Base-by-base conservation (phyloP, 2,888 invertebrate genomes). In the Drosophila hamatofila region DNA sequence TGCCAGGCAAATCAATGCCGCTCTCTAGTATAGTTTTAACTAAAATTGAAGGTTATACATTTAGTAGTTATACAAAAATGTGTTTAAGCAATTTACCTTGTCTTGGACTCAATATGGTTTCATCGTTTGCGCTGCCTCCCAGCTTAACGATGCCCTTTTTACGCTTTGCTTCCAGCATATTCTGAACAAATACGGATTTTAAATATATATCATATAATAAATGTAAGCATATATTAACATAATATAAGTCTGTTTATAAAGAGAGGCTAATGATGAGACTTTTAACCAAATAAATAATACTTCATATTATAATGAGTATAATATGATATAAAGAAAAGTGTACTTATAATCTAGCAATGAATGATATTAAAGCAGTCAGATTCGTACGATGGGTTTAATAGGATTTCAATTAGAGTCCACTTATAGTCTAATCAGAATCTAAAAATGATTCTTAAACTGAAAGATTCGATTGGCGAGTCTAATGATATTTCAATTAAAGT, bases 21-120 rank as follows among this genome's bases (percentile, higher is more conserved):
- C 94, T 94, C 83, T 96, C 96, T 56, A 97, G 93, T 84, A 97
- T 94, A 82, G 96, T 95, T 91, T 96, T 95, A 9, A 96, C 97
- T 97, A 90, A 0, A 0, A 52, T 42, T 27, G 12, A 16, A 11
- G 2, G 16, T 23, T 54, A 16, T 9, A 12, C 5, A 16, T 33
- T 27, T 3, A 23, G 8, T 18, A 49, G 21, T 42, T 41, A 14
- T 4, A 0, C 7, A 1, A 9, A 30, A 42, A 2, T 5, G 0
- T 2, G 0, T 8, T 39, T 9, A 21, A 12, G n/a, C 11, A 2
- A 14, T 63, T 81, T 92, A 96, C 96, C 96, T 95, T 97, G 97
- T 89, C 96, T 96, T 91, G 96, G 96, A 21, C 96, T 96, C 93
- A 97, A 95, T 89, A 97, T 95, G 82, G 95, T 94, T 88, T 96